Conservation (phyloP, 1,140 invertebrate genomes). For the Aporrectodea caliginosa region DNA sequence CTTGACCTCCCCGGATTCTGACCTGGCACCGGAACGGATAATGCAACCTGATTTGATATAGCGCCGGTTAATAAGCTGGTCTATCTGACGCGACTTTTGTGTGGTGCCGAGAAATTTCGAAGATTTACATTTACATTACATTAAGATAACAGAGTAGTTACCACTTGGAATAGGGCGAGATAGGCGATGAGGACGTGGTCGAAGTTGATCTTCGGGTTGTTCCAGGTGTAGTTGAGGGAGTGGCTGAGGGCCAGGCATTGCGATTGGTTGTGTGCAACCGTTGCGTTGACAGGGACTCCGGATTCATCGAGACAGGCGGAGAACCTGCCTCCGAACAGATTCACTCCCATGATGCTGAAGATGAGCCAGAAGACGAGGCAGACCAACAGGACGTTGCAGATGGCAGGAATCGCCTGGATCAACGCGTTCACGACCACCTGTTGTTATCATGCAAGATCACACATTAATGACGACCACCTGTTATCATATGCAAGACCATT, state of each 20-base stretch:
- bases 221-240: slow-evolving; percentile 81
- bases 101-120: background rate
- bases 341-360: slow-evolving; percentile 86
- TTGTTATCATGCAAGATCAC: background rate
- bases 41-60: no score
- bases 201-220: slow-evolving; percentile 96
- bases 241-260: slow-evolving; percentile 47
- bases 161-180: slow-evolving; percentile 93
- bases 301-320: slow-evolving; percentile 41
- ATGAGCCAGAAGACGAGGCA: slow-evolving; percentile 89
- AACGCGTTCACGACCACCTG: slow-evolving; percentile 91
- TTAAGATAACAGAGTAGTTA: slow-evolving; percentile 40
- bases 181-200: slow-evolving; percentile 97
- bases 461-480: background rate
- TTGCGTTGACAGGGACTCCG: slow-evolving; percentile 63
- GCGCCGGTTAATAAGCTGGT: no score
- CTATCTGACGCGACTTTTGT: no score
- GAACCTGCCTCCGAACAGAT: slow-evolving; percentile 77
- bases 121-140: background rate
- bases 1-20: background rate
- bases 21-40: background rate
- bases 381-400: slow-evolving; percentile 87
- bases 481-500: background rate
- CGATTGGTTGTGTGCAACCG: slow-evolving; percentile 79
- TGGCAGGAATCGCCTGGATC: slow-evolving; percentile 90